phyloP scores from a whole-genome alignment of 2,113 vertebrate species.

The Accipiter virgatus region DNA sequence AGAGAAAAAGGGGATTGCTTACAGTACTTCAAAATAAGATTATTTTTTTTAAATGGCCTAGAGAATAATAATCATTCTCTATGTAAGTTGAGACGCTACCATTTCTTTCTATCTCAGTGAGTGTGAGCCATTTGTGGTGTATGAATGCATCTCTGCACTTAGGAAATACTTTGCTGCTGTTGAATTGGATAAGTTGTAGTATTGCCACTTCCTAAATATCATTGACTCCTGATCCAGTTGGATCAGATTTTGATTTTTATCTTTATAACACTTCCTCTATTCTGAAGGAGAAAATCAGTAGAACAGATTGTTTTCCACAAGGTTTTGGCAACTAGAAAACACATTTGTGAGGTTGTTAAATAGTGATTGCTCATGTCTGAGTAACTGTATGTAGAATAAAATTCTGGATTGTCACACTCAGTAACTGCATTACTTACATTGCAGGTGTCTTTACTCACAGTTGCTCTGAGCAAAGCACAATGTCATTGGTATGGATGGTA shows the following conservation, averaged over 20 bases:
- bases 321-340: not conserved
- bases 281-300: not conserved
- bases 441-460: not conserved
- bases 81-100: not conserved
- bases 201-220: not conserved
- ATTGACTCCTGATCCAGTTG: not conserved
- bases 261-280: not conserved
- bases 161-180: not conserved
- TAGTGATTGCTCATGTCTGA: not conserved
- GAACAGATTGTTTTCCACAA: not conserved
- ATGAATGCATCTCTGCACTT: not conserved
- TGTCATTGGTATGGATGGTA: not conserved
- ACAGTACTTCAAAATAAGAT: not conserved
- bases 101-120: not conserved
- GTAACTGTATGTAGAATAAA: not conserved
- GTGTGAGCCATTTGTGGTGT: not conserved
- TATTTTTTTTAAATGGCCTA: not conserved
- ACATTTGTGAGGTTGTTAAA: rapidly evolving
- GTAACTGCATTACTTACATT: not conserved
- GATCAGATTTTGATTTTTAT: not conserved
- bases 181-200: not conserved
- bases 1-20: not conserved
- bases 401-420: not conserved
- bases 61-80: not conserved
- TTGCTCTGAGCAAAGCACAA: not conserved